Evolutionary conservation across 1,140 invertebrate genomes (phyloP).

Genomic region (Ceratina japonica): DNA sequence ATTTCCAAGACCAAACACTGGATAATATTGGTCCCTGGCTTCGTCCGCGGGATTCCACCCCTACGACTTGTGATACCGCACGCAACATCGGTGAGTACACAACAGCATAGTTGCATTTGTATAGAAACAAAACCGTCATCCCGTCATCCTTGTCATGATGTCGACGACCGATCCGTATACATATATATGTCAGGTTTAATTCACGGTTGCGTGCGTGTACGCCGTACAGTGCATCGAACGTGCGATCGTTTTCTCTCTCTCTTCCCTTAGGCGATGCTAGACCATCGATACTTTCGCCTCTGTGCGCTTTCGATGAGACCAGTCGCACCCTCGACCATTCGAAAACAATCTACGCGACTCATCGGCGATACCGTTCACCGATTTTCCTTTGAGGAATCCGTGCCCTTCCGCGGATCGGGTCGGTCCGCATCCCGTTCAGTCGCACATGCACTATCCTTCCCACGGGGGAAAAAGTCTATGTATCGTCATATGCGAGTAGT

Average conservation of each 20-base stretch:
- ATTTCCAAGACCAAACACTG: conserved; percentile 14
- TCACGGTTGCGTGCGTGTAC: background rate
- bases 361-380: background rate
- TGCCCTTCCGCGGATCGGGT: background rate
- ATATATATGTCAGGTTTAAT: background rate
- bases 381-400: background rate
- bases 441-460: conserved; percentile 16
- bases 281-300: conserved; percentile 14
- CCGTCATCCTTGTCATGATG: background rate
- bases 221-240: background rate
- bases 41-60: conserved; percentile 46
- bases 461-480: conserved; percentile 53
- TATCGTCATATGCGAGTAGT: conserved; percentile 58
- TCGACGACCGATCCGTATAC: too few relatives aligned
- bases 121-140: background rate
- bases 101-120: too few relatives aligned
- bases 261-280: background rate
- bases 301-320: background rate
- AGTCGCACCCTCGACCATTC: conserved; percentile 42
- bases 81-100: conserved; percentile 26
- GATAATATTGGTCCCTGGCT: conserved; percentile 35
- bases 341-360: conserved; percentile 6
- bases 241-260: background rate
- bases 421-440: background rate
- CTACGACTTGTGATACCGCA: background rate